A percentile compares a stretch with the other conserved stretches of the same genome.
phyloP scores from a whole-genome alignment of 1,140 invertebrate genomes.

The Drosophila insularis region DNA sequence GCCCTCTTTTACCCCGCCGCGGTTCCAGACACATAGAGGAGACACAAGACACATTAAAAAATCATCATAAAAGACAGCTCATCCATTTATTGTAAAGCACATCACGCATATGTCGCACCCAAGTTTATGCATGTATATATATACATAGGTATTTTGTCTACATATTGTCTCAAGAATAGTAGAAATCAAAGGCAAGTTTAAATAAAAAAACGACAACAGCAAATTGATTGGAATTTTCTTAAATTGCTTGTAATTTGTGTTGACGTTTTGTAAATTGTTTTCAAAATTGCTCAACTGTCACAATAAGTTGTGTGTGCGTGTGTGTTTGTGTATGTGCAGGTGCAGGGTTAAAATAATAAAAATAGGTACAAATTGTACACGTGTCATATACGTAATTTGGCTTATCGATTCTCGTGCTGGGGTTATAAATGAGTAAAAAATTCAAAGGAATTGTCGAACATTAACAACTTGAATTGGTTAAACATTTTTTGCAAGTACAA shows the following conservation, averaged over 20 bases:
- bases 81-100: conserved; percentile 7
- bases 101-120: conserved; percentile 6
- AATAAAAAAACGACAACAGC: conserved; percentile 6
- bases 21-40: not conserved
- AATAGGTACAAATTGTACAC: conserved; percentile 40
- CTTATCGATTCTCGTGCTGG: conserved; percentile 53
- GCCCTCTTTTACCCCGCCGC: too few species aligned
- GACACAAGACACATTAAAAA: not conserved
- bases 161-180: not conserved
- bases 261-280: conserved; percentile 65
- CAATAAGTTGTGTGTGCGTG: conserved; percentile 34
- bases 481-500: conserved; percentile 4
- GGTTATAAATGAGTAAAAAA: conserved; percentile 8
- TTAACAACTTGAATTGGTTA: not conserved
- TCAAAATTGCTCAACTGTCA: conserved; percentile 38
- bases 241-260: conserved; percentile 70
- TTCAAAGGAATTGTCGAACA: conserved; percentile 1
- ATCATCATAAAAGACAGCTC: conserved; percentile 5
- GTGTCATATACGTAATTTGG: conserved; percentile 77
- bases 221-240: conserved; percentile 56
- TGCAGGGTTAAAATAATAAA: conserved; percentile 30
- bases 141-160: not conserved
- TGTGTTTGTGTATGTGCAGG: conserved; percentile 16
- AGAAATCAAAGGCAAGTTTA: conserved; percentile 11
- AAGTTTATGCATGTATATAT: not conserved